Percentiles rank a stretch among this genome's conserved stretches.
These are phyloP conservation scores for Carabus problematicus DNA, from an alignment of 2,888 invertebrate genomes.

Conservation along the genomic window DNA sequence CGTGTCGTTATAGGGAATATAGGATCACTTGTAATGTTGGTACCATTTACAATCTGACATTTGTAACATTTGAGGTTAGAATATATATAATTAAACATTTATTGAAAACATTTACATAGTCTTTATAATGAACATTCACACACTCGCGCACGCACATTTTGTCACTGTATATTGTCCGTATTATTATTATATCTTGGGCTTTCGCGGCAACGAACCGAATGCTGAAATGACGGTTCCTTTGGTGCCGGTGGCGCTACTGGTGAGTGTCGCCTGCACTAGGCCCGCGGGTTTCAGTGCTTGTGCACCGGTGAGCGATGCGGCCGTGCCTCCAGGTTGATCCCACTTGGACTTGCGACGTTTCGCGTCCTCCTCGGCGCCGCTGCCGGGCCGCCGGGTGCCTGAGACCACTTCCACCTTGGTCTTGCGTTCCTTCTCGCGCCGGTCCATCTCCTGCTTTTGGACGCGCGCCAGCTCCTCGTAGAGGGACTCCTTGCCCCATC, in stretches of 20 bases:
- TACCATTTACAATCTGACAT: too few relatives aligned
- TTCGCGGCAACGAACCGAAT: conserved; percentile 89
- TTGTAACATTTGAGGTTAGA: too few relatives aligned
- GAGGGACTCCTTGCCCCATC: conserved; percentile 91
- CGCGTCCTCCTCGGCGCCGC: conserved; percentile 71
- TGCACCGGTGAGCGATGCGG: conserved; percentile 59
- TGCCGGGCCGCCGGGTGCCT: conserved; percentile 62
- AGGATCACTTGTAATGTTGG: too few relatives aligned
- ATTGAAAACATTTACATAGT: conserved; percentile 15
- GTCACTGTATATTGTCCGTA: not conserved
- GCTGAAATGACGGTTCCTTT: conserved; percentile 93
- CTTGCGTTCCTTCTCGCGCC: conserved; percentile 87
- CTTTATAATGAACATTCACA: conserved; percentile 5
- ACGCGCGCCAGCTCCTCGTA: conserved; percentile 91
- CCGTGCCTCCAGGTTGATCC: conserved; percentile 82
- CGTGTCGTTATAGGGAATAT: too few relatives aligned
- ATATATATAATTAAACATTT: not conserved
- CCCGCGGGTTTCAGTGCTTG: conserved; percentile 66
- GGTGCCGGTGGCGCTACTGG: conserved; percentile 84
- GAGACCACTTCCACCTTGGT: conserved; percentile 85
- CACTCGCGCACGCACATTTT: not conserved
- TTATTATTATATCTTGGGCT: conserved; percentile 61
- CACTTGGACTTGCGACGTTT: conserved; percentile 90
- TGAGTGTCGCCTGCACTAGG: conserved; percentile 75
- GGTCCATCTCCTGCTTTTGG: conserved; percentile 92